Conservation (phyloP, 2,113 vertebrate species). For the Neogobius melanostomus region DNA sequence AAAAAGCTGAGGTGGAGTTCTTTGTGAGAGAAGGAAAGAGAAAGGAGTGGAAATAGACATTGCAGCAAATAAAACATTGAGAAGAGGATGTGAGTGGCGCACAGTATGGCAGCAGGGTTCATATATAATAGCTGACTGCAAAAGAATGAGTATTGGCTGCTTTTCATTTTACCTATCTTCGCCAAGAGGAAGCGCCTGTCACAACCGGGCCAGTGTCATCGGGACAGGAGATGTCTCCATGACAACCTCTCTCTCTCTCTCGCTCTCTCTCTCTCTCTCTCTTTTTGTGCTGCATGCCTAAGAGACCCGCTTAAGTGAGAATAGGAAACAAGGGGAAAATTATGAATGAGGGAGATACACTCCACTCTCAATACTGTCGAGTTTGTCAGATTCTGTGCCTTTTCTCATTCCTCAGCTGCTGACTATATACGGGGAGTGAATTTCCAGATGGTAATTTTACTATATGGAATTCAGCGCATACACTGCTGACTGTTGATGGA, state of each 20-base stretch:
- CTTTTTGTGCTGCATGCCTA: conserved; percentile 13
- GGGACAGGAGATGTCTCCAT: conserved; percentile 56
- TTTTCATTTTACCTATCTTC: conserved; percentile 65
- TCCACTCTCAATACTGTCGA: conserved; percentile 8
- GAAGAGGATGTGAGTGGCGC: conserved; percentile 25
- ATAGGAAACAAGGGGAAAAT: background rate
- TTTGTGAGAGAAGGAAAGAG: conserved; percentile 38
- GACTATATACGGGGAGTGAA: background rate
- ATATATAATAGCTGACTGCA: conserved; percentile 48
- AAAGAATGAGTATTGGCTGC: conserved; percentile 53
- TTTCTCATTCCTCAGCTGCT: conserved; percentile 3
- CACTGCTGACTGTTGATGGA: too few relatives aligned
- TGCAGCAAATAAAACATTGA: conserved; percentile 43
- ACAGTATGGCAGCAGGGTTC: conserved; percentile 19
- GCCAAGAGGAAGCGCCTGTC: conserved; percentile 48
- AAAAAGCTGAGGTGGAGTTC: conserved; percentile 38
- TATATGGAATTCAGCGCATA: background rate
- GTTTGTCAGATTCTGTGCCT: conserved; percentile 5
- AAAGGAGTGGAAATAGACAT: conserved; percentile 26
- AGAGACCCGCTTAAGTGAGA: conserved; percentile 23
- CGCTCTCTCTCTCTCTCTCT: background rate
- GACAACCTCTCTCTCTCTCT: conserved; percentile 40
- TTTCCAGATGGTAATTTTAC: too few relatives aligned
- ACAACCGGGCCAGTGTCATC: conserved; percentile 47
- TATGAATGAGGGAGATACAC: conserved; percentile 18